A percentile compares a stretch with the other conserved stretches of the same genome.
Evolutionary conservation across 2,113 vertebrate genomes (phyloP).

Genomic region (Leucopsar rothschildi): DNA sequence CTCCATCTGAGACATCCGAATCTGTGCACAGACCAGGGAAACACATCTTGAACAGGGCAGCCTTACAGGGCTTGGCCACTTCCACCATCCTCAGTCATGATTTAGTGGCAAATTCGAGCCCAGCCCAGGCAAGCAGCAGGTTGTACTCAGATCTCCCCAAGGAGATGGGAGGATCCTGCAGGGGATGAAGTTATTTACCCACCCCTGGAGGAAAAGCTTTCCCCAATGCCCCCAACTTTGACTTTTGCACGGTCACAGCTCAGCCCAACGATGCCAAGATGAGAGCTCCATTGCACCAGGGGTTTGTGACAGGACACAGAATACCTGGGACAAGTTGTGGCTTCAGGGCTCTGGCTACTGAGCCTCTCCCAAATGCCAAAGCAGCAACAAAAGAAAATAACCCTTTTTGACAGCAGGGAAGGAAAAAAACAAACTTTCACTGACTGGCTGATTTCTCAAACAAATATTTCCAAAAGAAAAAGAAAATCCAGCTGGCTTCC

Average conservation of each 20-base stretch:
- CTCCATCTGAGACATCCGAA: background rate
- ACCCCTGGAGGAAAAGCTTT: background rate
- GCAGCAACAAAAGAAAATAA: background rate
- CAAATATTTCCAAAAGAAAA: background rate
- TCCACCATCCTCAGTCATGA: accelerated
- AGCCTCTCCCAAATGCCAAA: background rate
- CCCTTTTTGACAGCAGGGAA: background rate
- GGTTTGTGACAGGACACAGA: background rate
- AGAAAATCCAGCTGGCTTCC: background rate
- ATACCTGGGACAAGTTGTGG: background rate
- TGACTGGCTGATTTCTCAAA: background rate
- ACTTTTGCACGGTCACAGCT: background rate
- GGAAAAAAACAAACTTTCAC: background rate
- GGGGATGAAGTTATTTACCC: background rate
- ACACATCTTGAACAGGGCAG: background rate
- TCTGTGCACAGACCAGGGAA: background rate
- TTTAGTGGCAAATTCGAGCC: background rate
- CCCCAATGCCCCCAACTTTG: accelerated
- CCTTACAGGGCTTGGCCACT: background rate
- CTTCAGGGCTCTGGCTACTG: background rate
- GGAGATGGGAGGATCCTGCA: background rate
- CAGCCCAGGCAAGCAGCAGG: background rate
- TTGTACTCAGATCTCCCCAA: background rate
- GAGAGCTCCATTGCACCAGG: background rate
- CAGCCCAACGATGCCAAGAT: accelerated